Conservation (phyloP, 2,888 invertebrate genomes). For the Volucella bombylans region DNA sequence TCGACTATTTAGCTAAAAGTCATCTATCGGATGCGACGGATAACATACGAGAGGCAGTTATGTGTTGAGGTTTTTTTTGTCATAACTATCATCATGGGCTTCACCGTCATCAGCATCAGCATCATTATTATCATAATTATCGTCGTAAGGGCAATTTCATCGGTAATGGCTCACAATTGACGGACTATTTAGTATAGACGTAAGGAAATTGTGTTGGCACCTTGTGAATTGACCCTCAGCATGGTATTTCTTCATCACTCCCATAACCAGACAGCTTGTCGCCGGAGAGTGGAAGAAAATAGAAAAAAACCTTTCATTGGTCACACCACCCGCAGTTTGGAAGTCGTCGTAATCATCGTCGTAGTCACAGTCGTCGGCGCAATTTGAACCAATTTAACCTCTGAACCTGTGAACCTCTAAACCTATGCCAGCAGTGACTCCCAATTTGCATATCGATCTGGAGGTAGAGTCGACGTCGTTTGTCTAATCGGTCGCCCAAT, state of each 20-base stretch:
- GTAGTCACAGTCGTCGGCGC: constrained; percentile 19
- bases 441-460: constrained; percentile 71
- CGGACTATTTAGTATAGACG: constrained; percentile 37
- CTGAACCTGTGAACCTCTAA: constrained; percentile 58
- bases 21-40: constrained; percentile 44
- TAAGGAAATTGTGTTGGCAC: constrained; percentile 40
- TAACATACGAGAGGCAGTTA: constrained; percentile 20
- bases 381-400: constrained; percentile 70
- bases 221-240: constrained; percentile 12
- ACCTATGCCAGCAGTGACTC: constrained; percentile 52
- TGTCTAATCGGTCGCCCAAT: constrained; percentile 52
- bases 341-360: neutral
- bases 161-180: constrained; percentile 56
- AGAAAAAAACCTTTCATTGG: constrained; percentile 31
- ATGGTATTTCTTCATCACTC: neutral
- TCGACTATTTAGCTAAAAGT: constrained; percentile 66
- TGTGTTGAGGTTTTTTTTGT: neutral
- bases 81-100: neutral
- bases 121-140: constrained; percentile 22
- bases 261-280: neutral
- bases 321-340: constrained; percentile 56
- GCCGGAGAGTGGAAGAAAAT: neutral
- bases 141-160: constrained; percentile 25
- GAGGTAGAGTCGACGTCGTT: constrained; percentile 20
- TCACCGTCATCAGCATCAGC: constrained; percentile 23